These are phyloP conservation scores for Chelidonichthys spinosus DNA, from an alignment of 2,797 vertebrate species.

Conservation along the genomic window DNA sequence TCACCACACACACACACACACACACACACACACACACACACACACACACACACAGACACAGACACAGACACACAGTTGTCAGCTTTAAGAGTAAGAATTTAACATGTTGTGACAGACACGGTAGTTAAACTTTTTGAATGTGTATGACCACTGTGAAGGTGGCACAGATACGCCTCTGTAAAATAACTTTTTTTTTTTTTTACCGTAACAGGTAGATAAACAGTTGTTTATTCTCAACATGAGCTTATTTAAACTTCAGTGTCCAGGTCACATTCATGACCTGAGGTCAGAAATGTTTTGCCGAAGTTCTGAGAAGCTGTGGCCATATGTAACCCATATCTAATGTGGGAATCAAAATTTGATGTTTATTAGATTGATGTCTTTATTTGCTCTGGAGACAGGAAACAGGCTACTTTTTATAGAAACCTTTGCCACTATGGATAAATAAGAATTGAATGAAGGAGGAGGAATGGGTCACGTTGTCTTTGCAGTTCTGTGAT, in stretches of 20 bases:
- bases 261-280: conserved; percentile 14
- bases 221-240: background rate
- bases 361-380: conserved; percentile 44
- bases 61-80: background rate
- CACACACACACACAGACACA: no score
- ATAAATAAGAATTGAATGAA: conserved; percentile 13
- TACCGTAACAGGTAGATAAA: background rate
- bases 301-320: conserved; percentile 32
- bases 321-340: conserved; percentile 27
- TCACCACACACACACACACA: no score
- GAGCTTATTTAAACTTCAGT: background rate
- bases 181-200: background rate
- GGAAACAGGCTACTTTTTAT: conserved; percentile 49
- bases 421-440: conserved; percentile 27
- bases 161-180: background rate
- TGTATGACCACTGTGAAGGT: background rate
- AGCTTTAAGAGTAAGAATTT: background rate
- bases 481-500: conserved; percentile 18
- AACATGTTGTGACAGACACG: background rate
- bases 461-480: conserved; percentile 18
- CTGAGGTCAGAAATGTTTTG: conserved; percentile 27
- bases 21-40: background rate
- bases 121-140: background rate
- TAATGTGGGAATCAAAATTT: conserved; percentile 42
- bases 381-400: conserved; percentile 39